These are phyloP conservation scores for Chirona hameri DNA, from an alignment of 2,888 invertebrate genomes.

Conservation along the genomic window DNA sequence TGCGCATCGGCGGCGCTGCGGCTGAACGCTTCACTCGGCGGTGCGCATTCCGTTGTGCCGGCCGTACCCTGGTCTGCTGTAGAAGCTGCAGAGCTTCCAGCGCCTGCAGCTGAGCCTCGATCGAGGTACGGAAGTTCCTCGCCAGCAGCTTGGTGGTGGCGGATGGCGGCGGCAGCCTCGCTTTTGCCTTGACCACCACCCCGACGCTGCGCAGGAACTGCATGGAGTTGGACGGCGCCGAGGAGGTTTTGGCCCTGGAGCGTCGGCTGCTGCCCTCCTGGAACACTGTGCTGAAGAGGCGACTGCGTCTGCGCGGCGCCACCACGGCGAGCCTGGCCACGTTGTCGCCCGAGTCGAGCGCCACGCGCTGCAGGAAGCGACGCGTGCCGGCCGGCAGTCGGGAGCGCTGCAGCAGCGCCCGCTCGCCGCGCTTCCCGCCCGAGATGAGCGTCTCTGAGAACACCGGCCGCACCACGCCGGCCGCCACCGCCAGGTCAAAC, in stretches of 20 bases:
- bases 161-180: too few species aligned
- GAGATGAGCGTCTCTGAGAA: too few species aligned
- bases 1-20: neutral
- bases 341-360: neutral
- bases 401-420: neutral
- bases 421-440: neutral
- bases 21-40: neutral
- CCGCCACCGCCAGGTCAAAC: too few species aligned
- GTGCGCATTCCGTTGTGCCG: neutral
- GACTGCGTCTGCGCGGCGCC: neutral
- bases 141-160: neutral
- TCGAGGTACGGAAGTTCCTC: neutral
- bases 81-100: neutral
- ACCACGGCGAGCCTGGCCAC: neutral
- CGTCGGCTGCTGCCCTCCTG: too few species aligned
- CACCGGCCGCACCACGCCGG: too few species aligned
- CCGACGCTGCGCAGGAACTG: too few species aligned
- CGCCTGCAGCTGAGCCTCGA: neutral
- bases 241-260: too few species aligned
- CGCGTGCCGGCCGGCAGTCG: neutral
- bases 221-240: too few species aligned
- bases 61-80: neutral
- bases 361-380: neutral
- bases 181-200: too few species aligned
- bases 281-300: neutral